These are phyloP conservation scores for Diadegma fenestrale DNA, from an alignment of 2,888 invertebrate genomes.

Conservation along the genomic window DNA sequence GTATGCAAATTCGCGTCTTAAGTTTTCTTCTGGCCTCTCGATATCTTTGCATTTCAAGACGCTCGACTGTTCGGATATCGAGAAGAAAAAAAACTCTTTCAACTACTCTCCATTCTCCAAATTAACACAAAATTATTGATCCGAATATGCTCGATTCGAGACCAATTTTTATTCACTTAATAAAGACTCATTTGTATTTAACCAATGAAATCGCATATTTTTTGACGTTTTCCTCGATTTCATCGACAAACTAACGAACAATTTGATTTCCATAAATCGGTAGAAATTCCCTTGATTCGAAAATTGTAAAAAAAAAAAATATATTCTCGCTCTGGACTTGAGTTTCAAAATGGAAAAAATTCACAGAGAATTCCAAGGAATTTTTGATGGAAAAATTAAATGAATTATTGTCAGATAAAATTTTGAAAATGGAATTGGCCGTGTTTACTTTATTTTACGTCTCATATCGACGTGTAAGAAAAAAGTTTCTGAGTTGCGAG, in stretches of 20 bases:
- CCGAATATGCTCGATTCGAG: not conserved
- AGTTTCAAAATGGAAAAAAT: not conserved
- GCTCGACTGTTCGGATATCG: not conserved
- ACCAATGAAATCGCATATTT: not conserved
- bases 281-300: not conserved
- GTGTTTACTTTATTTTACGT: not conserved
- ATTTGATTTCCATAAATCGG: not conserved
- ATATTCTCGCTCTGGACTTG: not conserved
- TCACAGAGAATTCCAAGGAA: not conserved
- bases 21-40: constrained; percentile 17
- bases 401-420: not conserved
- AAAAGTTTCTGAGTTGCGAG: constrained; percentile 52
- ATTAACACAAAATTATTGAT: not conserved
- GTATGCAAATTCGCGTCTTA: constrained; percentile 39
- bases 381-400: not conserved
- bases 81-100: not conserved
- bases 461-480: constrained; percentile 31
- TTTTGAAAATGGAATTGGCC: not conserved
- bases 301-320: not conserved
- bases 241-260: not conserved
- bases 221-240: not conserved
- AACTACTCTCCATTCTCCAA: not conserved
- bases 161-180: not conserved
- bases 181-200: not conserved
- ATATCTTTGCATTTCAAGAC: not conserved